A percentile compares a stretch with the other conserved stretches of the same genome.
These are phyloP conservation scores for Bolinopsis microptera DNA, from an alignment of 37 sponge, comb jelly and placozoan genomes.

Conservation along the genomic window DNA sequence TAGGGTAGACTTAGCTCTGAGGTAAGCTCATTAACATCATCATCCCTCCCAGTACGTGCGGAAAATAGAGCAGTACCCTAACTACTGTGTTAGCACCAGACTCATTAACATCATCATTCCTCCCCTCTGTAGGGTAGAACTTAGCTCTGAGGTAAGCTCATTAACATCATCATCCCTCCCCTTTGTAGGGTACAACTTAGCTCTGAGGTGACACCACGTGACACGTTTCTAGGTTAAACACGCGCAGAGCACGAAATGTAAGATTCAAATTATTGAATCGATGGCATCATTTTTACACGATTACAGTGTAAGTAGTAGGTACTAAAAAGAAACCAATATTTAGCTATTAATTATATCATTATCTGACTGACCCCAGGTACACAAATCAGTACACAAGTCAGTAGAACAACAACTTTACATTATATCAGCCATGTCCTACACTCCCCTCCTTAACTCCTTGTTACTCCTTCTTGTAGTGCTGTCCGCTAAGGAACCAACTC, in stretches of 20 bases:
- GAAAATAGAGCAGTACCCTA: neutral
- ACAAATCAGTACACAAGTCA: neutral
- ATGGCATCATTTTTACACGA: too few species aligned
- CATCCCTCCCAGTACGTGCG: neutral
- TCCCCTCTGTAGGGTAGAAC: neutral
- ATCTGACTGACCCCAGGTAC: neutral
- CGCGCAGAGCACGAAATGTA: too few species aligned
- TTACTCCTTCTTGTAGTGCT: constrained; percentile 1
- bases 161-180: neutral
- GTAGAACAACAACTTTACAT: constrained; percentile 36
- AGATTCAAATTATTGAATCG: too few species aligned
- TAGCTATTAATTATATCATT: too few species aligned
- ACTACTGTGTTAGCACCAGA: neutral
- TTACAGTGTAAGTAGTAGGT: too few species aligned
- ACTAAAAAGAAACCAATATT: too few species aligned
- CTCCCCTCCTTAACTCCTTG: constrained; percentile 22
- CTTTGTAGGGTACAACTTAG: neutral
- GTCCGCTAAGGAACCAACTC: neutral
- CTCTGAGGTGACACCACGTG: neutral
- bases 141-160: neutral
- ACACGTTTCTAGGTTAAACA: too few species aligned
- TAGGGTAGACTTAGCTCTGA: neutral
- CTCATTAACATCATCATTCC: constrained; percentile 12
- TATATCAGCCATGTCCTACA: neutral
- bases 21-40: neutral